Conservation (phyloP, 2,888 invertebrate genomes). For the Stenoptilia bipunctidactyla region DNA sequence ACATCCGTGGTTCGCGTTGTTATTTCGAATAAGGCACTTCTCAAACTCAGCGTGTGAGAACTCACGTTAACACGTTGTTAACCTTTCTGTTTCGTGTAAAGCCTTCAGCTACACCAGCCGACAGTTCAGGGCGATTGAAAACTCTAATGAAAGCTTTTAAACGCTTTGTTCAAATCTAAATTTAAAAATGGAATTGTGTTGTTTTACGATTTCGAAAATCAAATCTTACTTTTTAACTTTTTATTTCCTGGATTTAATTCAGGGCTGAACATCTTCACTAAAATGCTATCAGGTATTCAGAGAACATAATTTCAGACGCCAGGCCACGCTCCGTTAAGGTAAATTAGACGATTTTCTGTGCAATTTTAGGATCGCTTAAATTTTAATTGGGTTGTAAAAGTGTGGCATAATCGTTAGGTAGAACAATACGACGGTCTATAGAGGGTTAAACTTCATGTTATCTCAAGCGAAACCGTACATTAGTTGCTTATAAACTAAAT, state of each 20-base stretch:
- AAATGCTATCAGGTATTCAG: constrained; percentile 6
- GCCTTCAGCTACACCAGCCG: constrained; percentile 9
- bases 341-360: constrained; percentile 48
- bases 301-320: constrained; percentile 33
- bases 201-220: too few relatives aligned
- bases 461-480: too few relatives aligned
- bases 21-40: constrained; percentile 66
- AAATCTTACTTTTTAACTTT: constrained; percentile 25
- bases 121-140: neutral
- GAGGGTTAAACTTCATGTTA: constrained; percentile 1
- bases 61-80: constrained; percentile 18
- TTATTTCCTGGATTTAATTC: constrained; percentile 21
- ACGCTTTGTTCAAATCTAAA: too few relatives aligned
- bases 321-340: constrained; percentile 43
- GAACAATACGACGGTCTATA: constrained; percentile 44
- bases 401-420: constrained; percentile 61
- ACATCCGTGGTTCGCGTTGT: constrained; percentile 61
- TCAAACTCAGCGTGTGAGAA: constrained; percentile 38
- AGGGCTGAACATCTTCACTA: neutral
- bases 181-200: too few relatives aligned
- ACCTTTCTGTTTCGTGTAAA: constrained; percentile 32
- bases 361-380: constrained; percentile 63
- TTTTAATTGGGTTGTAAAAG: constrained; percentile 67
- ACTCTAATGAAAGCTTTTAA: neutral
- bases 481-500: too few relatives aligned